Evolutionary conservation across 2,797 vertebrate species (phyloP).

Genomic region (Dermochelys coriacea): DNA sequence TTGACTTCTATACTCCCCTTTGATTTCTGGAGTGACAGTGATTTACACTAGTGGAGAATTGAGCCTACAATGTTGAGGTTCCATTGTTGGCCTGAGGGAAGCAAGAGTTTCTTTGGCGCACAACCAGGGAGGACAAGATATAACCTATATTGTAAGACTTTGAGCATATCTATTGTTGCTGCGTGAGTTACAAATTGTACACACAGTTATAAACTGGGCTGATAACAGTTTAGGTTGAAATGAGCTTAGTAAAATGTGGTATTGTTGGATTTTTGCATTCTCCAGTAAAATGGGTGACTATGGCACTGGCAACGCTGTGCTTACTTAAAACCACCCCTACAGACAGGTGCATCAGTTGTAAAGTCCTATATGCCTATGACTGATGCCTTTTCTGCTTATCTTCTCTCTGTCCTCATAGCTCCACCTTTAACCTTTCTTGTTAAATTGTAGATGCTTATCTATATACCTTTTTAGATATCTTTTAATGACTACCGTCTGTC

Average conservation of each 20-base stretch:
- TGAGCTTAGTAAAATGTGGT: neutral
- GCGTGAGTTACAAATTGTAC: neutral
- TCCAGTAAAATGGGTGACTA: neutral
- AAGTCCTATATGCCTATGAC: neutral
- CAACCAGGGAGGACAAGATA: neutral
- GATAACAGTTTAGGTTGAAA: neutral
- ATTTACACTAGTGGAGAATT: neutral
- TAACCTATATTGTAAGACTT: fast-evolving
- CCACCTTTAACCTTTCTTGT: neutral
- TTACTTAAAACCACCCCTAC: neutral
- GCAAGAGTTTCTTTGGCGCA: neutral
- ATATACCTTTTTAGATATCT: neutral
- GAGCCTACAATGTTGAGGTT: neutral
- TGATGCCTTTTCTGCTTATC: neutral
- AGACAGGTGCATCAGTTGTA: neutral
- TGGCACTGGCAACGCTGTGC: neutral
- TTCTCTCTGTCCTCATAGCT: neutral
- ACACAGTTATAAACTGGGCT: fast-evolving
- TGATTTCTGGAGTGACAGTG: neutral
- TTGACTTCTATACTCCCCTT: neutral
- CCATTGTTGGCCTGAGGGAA: neutral
- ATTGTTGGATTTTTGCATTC: neutral
- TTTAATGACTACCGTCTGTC: neutral
- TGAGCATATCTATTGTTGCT: neutral
- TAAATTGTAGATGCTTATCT: neutral